Evolutionary conservation across 53 echinoderm and acorn worm species (phyloP), one percentile per base, ranked within the genome.

Genomic region (Actinopyga echinites): DNA sequence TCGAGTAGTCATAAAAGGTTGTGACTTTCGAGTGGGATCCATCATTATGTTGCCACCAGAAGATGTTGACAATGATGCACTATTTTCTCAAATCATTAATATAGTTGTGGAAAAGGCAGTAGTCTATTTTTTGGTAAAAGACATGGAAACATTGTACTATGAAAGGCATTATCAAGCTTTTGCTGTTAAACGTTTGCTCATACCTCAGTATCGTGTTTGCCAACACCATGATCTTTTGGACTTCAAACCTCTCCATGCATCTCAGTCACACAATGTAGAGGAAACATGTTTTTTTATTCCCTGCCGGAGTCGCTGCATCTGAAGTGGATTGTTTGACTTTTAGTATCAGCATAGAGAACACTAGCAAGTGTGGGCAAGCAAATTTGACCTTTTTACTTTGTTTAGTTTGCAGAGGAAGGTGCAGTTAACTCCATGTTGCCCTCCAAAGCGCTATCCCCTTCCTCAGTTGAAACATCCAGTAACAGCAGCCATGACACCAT

Each of bases 101-200:
- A 49, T 75, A 13, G 53, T 75, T 45, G 49, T 75, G 23, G 21
- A 26, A 9, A 26, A n/a, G 28, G 29, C 24, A 20, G 53, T 43
- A 44, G 53, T 52, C 24, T 52, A 52, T 30, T 43, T 75, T 75
- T 22, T 75, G 12, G 52, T 37, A 49, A 75, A 26, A 13, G 49
- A 54, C 75, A 43, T 37, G 75, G 29, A 75, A 75, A 75, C 75
- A 26, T 6, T 67, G 30, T 33, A 17, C 32, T 67, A 67, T 67
- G 67, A 67, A 35, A 67, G 67, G 38, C 67, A 67, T 22, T 35
- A 34, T 17, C 67, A 67, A 9, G 67, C 67, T 4, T 67, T 34
- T 67, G 67, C 67, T 13, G 67, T 67, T 32, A 67, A 29, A 38
- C 67, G n/a, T 21, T 34, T 32, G 22, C 17, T 34, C 15, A 10